These are phyloP conservation scores for Siniperca scherzeri DNA, from an alignment of 2,797 vertebrate species.

Conservation along the genomic window DNA sequence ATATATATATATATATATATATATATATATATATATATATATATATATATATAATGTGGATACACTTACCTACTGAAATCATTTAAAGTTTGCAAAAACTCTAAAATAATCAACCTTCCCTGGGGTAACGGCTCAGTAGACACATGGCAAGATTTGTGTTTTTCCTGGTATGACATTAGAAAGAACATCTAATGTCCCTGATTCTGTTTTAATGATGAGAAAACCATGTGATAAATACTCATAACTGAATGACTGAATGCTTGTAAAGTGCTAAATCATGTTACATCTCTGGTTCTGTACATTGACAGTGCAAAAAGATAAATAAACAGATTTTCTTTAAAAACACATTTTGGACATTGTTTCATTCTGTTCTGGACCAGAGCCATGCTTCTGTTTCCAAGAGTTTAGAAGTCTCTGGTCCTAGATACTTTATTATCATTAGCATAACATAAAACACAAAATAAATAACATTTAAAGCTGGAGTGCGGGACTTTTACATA, in stretches of 20 bases:
- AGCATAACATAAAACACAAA: constrained; percentile 33
- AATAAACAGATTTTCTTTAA: neutral
- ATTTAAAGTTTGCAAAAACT: neutral
- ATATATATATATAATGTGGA: no score
- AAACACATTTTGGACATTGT: constrained; percentile 23
- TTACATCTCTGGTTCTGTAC: constrained; percentile 5
- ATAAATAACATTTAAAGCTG: constrained; percentile 53
- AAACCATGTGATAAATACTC: constrained; percentile 31
- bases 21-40: no score
- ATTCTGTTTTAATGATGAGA: constrained; percentile 25
- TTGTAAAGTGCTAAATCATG: constrained; percentile 22
- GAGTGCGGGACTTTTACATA: no score
- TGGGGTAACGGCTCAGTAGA: neutral
- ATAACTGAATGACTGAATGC: neutral
- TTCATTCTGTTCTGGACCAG: constrained; percentile 6
- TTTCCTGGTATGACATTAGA: constrained; percentile 13
- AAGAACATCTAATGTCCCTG: neutral
- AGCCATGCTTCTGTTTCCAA: neutral
- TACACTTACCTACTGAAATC: no score
- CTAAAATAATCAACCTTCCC: neutral
- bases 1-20: no score
- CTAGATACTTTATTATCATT: constrained; percentile 8
- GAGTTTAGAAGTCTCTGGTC: constrained; percentile 16
- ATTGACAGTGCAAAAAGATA: constrained; percentile 7
- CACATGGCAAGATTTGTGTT: neutral